Conservation (phyloP, 2,888 invertebrate species). For the Drosophila siamana region DNA sequence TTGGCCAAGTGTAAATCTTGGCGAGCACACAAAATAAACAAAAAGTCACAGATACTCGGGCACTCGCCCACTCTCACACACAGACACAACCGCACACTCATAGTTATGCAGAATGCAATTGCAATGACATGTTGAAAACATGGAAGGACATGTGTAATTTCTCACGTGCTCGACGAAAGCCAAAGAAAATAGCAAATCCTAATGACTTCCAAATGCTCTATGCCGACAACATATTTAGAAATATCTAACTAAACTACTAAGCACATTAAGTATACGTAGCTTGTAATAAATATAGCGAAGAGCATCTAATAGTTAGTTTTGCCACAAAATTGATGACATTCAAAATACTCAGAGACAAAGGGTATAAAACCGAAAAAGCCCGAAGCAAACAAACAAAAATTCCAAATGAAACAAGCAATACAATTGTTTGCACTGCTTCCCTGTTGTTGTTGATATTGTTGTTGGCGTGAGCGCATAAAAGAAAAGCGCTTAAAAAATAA, state of each 20-base stretch:
- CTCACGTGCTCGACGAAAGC: constrained; percentile 62
- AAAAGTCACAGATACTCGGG: constrained; percentile 37
- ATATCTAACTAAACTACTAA: too few species aligned
- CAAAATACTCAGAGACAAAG: not conserved
- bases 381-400: constrained; percentile 41
- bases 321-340: not conserved
- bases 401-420: constrained; percentile 70
- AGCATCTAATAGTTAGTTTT: too few species aligned
- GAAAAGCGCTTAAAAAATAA: constrained; percentile 79
- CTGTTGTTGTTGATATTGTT: constrained; percentile 17
- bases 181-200: not conserved
- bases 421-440: constrained; percentile 52
- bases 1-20: constrained; percentile 62
- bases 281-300: too few species aligned
- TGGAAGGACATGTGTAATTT: constrained; percentile 76
- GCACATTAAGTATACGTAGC: constrained; percentile 2
- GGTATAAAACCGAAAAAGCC: constrained; percentile 12
- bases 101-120: constrained; percentile 14
- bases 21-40: constrained; percentile 36
- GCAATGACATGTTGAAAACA: constrained; percentile 56
- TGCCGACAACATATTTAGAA: too few species aligned
- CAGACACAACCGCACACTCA: constrained; percentile 19
- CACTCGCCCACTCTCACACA: constrained; percentile 17
- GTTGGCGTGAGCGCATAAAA: constrained; percentile 58
- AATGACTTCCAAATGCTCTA: constrained; percentile 7